A percentile compares a stretch with the other conserved stretches of the same genome.
Conservation (phyloP, 2,797 vertebrate genomes). For the Cynodonichthys magdalenae region DNA sequence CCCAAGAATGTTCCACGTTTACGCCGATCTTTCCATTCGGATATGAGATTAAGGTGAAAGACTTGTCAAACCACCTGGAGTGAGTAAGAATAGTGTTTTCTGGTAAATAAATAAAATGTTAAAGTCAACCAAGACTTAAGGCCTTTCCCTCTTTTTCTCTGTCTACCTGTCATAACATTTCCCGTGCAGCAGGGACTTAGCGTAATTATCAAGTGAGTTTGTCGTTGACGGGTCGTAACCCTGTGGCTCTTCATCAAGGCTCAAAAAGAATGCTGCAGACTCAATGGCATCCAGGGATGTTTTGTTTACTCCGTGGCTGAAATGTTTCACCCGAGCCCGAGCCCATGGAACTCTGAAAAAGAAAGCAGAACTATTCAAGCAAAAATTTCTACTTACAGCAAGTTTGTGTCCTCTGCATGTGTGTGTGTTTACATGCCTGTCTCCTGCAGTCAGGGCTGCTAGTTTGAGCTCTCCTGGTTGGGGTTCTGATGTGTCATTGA, state of each 20-base stretch:
- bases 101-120: neutral
- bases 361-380: neutral
- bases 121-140: neutral
- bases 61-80: constrained; percentile 96
- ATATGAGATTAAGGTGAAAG: constrained; percentile 90
- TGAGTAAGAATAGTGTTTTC: neutral
- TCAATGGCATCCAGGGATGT: constrained; percentile 86
- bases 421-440: constrained; percentile 77
- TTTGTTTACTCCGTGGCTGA: constrained; percentile 85
- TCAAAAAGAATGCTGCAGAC: constrained; percentile 90
- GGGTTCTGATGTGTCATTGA: constrained; percentile 85
- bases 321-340: constrained; percentile 84
- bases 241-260: constrained; percentile 87
- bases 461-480: constrained; percentile 88
- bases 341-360: constrained; percentile 88
- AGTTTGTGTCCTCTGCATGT: neutral
- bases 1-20: constrained; percentile 93
- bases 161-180: constrained; percentile 89
- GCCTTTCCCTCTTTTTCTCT: neutral
- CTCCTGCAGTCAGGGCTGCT: constrained; percentile 90
- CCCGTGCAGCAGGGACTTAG: constrained; percentile 94
- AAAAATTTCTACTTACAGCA: neutral
- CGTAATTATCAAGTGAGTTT: constrained; percentile 86
- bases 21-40: constrained; percentile 90
- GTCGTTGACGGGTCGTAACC: constrained; percentile 69